A percentile compares a stretch with the other conserved stretches of the same genome.
Conservation (phyloP, 2,888 invertebrate species). For the Resseliella maxima region DNA sequence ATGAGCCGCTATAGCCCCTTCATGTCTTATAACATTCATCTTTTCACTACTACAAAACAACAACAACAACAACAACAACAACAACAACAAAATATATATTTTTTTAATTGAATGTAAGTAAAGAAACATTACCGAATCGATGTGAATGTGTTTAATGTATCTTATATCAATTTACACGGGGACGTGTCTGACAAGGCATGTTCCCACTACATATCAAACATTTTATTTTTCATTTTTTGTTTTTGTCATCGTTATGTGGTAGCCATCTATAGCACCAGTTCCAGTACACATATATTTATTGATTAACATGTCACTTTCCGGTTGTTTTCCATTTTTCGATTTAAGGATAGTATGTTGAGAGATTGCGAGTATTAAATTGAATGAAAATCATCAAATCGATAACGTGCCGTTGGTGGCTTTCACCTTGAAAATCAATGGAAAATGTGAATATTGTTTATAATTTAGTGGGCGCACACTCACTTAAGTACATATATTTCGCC, state of each 20-base stretch:
- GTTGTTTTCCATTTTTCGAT: not conserved
- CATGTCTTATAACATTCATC: not conserved
- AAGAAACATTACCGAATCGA: not conserved
- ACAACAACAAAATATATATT: not conserved
- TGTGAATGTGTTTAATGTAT: not conserved
- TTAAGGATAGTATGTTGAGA: constrained; percentile 2
- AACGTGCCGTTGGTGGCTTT: not conserved
- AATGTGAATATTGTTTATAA: not conserved
- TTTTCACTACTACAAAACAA: not conserved
- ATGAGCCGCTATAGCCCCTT: not conserved
- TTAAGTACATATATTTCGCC: not conserved
- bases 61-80: too few species aligned
- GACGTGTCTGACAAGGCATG: not conserved
- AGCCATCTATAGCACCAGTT: too few species aligned
- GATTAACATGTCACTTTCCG: constrained; percentile 27
- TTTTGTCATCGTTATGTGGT: not conserved
- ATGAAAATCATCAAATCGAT: constrained; percentile 20
- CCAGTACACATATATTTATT: not conserved
- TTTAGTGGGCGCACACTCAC: not conserved
- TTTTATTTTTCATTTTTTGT: not conserved
- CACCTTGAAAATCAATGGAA: not conserved
- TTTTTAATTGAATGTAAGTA: constrained; percentile 16
- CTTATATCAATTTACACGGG: not conserved
- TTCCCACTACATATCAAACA: not conserved
- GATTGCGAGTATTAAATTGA: not conserved